phyloP scores from a whole-genome alignment of 2,797 vertebrate species.

The Gymnocypris eckloni region DNA sequence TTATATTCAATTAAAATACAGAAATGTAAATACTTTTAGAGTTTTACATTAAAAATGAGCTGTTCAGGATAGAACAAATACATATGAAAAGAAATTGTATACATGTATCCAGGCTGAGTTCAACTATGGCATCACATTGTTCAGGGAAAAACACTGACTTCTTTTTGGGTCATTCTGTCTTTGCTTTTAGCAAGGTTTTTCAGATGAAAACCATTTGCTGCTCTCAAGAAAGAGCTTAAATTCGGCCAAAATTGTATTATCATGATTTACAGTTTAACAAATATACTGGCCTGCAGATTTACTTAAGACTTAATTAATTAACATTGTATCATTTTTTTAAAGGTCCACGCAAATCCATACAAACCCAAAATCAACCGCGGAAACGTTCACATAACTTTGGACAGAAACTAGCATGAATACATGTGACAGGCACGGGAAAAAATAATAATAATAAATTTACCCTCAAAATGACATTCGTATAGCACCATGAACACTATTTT shows the following conservation, averaged over 20 bases:
- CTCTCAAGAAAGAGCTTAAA: background rate
- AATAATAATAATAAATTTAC: background rate
- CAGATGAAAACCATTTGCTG: background rate
- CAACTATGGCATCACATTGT: slow-evolving; percentile 21
- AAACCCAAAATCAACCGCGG: background rate
- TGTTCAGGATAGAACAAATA: background rate
- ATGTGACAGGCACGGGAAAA: slow-evolving; percentile 10
- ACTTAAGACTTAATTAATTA: background rate
- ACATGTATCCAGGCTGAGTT: background rate
- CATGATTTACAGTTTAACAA: background rate
- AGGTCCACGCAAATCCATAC: slow-evolving; percentile 18
- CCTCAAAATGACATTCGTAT: slow-evolving; percentile 15
- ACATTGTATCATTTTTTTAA: background rate
- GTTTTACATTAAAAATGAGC: slow-evolving; percentile 20
- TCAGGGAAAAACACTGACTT: background rate
- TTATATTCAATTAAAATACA: slow-evolving; percentile 26
- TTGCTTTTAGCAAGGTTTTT: background rate
- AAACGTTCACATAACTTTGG: slow-evolving; percentile 18
- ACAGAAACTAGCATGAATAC: background rate
- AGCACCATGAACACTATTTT: slow-evolving; percentile 36
- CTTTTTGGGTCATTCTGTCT: background rate
- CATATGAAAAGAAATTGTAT: background rate
- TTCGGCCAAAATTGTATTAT: background rate
- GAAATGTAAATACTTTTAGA: background rate
- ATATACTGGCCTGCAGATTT: slow-evolving; percentile 28